phyloP scores from a whole-genome alignment of 2,113 vertebrate species.

The Galbula dea region DNA sequence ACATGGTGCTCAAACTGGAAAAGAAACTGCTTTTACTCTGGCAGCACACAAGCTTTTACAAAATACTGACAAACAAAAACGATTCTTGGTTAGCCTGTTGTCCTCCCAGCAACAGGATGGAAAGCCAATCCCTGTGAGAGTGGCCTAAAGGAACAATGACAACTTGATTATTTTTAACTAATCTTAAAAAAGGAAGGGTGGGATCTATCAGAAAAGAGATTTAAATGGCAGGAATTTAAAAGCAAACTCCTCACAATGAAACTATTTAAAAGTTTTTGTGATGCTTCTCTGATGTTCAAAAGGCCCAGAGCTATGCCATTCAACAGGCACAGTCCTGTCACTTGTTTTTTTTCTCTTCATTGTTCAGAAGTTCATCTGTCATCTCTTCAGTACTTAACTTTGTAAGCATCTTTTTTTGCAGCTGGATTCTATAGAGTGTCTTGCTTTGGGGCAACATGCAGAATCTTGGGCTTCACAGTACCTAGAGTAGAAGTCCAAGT shows the following conservation, averaged over 20 bases:
- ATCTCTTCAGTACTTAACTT: neutral
- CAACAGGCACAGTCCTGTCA: neutral
- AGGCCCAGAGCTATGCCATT: neutral
- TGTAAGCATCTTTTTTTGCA: neutral
- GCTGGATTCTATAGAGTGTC: neutral
- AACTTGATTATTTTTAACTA: slow-evolving; percentile 13
- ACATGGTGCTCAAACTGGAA: neutral
- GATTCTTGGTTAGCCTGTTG: neutral
- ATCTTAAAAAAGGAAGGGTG: slow-evolving; percentile 3
- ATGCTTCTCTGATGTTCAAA: neutral
- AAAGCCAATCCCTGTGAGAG: neutral
- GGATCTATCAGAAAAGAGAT: slow-evolving; percentile 2
- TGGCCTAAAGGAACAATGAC: neutral
- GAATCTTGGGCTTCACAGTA: neutral
- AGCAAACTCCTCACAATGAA: slow-evolving; percentile 11
- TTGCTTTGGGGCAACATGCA: neutral
- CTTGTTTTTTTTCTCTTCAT: neutral
- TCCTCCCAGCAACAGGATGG: slow-evolving; percentile 4
- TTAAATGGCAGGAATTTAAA: slow-evolving; percentile 27
- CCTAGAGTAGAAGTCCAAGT: neutral
- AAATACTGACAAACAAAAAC: neutral
- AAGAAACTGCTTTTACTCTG: neutral
- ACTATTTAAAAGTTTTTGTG: neutral
- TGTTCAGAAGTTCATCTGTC: slow-evolving; percentile 36
- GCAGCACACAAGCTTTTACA: neutral